Evolutionary conservation across 37 sponge, comb jelly and placozoan genomes (phyloP).

Genomic region (Haliclona indistincta): DNA sequence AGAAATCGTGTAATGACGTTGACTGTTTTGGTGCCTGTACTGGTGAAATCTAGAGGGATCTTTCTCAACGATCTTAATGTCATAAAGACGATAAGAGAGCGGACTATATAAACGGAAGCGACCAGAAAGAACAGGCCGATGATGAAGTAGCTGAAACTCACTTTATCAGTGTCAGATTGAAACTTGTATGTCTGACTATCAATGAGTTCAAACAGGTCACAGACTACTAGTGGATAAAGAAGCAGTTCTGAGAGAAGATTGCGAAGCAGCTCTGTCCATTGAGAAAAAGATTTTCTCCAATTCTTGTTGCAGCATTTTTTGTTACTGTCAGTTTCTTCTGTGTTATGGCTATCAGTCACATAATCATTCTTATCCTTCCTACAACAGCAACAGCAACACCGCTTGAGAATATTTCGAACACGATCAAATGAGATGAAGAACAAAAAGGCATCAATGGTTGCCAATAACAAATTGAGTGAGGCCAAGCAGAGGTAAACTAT

Average conservation of each 20-base stretch:
- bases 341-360: background rate
- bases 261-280: conserved; percentile 38
- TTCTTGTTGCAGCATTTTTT: background rate
- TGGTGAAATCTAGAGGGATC: background rate
- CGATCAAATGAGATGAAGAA: conserved; percentile 23
- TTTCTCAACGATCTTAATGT: conserved; percentile 10
- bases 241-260: conserved; percentile 35
- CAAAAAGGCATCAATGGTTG: conserved; percentile 46
- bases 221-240: conserved; percentile 45
- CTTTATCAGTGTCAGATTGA: background rate
- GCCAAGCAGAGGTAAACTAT: conserved; percentile 17
- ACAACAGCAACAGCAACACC: too few species aligned
- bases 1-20: conserved; percentile 24
- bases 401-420: background rate
- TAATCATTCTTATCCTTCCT: conserved; percentile 4
- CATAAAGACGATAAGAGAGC: conserved; percentile 11
- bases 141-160: conserved; percentile 26
- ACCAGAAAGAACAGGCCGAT: conserved; percentile 32
- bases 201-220: conserved; percentile 52
- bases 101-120: conserved; percentile 43
- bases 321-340: conserved; percentile 1
- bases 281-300: background rate
- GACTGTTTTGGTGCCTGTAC: background rate
- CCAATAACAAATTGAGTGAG: conserved; percentile 17
- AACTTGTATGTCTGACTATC: background rate